Evolutionary conservation across 2,888 invertebrate species (phyloP), one percentile per base, ranked within the genome.

Genomic region (Drosophila pegasa): DNA sequence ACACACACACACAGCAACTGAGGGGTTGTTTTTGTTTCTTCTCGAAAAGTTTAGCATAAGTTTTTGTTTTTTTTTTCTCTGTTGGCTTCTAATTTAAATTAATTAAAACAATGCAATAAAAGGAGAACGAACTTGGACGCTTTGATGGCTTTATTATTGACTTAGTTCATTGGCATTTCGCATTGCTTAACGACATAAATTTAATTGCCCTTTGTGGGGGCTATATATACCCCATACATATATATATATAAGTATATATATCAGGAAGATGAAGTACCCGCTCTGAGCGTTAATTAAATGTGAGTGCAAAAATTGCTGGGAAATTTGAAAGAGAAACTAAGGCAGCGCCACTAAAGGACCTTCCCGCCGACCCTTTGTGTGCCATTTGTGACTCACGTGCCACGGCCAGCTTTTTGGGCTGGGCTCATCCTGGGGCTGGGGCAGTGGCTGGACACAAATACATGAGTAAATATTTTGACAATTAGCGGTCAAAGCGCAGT

Each of bases 401-500:
- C 43, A 16, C 43, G 37, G 25, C 55, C 41, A 9, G 38, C 52
- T 16, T 29, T 38, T 16, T 52, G 77, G 55, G 77, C 45, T 40
- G 52, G 45, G 54, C 43, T 45, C 59, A 45, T 71, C 48, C 48
- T 66, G 58, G 33, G 48, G 35, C 25, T 25, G 3, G 3, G 5
- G 25, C 25, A 25, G 12, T 20, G 5, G 29, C 38, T 29, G 38
- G 18, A 41, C 54, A 31, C 47, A 27, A 40, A 69, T 50, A 65
- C 62, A 72, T 54, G 61, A 80, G 86, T 85, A 89, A 89, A 89
- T 89, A 89, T 89, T 89, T 89, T 87, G 86, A 88, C 89, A 89
- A 89, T 89, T 89, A 89, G 89, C 77, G 89, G 89, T 89, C 88
- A 87, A 63, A 81, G 65, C 75, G 70, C 27, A 81, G 77, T 78